Percentiles rank a stretch among this genome's conserved stretches.
phyloP scores from a whole-genome alignment of 2,113 vertebrate species.

The Salminus brasiliensis region DNA sequence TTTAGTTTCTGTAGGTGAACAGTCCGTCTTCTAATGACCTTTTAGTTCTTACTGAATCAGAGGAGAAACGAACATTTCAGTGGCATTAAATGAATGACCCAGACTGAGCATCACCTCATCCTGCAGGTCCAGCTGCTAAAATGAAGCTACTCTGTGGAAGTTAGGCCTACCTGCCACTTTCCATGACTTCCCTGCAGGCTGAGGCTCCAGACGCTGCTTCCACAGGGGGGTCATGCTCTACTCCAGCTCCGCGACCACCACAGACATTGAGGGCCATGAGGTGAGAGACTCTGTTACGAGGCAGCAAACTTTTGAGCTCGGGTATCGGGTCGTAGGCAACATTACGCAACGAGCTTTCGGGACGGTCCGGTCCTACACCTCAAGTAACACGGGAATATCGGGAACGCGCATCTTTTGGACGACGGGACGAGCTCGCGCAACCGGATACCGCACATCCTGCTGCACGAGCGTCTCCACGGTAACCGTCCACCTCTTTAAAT shows the following conservation, averaged over 20 bases:
- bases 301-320: slow-evolving; percentile 6
- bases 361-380: neutral
- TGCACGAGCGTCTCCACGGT: slow-evolving; percentile 41
- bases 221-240: slow-evolving; percentile 34
- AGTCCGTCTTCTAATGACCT: no score
- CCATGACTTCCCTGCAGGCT: slow-evolving; percentile 26
- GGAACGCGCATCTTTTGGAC: slow-evolving; percentile 40
- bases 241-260: neutral
- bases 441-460: slow-evolving; percentile 53
- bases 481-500: slow-evolving; percentile 38
- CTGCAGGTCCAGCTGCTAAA: no score
- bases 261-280: neutral
- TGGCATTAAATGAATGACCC: no score
- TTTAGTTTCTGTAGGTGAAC: neutral
- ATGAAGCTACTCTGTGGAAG: neutral
- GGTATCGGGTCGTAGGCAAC: no score
- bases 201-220: slow-evolving; percentile 23
- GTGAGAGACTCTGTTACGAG: neutral
- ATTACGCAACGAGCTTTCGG: neutral
- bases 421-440: slow-evolving; percentile 29
- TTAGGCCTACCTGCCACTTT: slow-evolving; percentile 35
- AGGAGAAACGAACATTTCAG: neutral
- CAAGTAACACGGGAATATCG: slow-evolving; percentile 13
- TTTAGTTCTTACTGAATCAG: neutral
- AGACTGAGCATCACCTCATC: no score